Percentiles rank a stretch among this genome's conserved stretches.
phyloP scores from a whole-genome alignment of 2,888 invertebrate genomes.

The Sthenelais limicola region DNA sequence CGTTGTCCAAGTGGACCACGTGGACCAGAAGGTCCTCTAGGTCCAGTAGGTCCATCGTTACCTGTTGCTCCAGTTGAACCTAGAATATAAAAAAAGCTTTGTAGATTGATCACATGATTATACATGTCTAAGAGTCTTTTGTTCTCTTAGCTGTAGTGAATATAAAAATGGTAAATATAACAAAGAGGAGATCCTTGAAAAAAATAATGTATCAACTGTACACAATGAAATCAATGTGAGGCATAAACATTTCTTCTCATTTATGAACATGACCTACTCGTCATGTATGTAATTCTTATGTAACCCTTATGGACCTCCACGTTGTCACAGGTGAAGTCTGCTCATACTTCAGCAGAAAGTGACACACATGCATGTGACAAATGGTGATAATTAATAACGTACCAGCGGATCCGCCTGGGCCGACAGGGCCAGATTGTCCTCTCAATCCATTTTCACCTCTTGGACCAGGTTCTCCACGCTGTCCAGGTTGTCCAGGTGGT shows the following conservation, averaged over 20 bases:
- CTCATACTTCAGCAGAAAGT: no score
- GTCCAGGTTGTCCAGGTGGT: constrained; percentile 25
- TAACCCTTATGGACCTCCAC: no score
- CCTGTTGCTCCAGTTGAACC: constrained; percentile 31
- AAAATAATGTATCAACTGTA: no score
- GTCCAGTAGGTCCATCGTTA: constrained; percentile 27
- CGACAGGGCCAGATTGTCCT: constrained; percentile 17
- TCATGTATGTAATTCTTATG: no score
- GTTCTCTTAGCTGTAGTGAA: background rate
- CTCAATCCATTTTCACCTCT: constrained; percentile 37
- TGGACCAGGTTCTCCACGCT: constrained; percentile 29
- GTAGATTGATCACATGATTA: background rate
- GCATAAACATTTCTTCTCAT: no score
- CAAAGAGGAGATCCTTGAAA: background rate
- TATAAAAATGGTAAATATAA: background rate
- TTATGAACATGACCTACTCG: no score
- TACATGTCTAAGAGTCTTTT: background rate
- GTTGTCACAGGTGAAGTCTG: no score
- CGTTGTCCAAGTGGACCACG: constrained; percentile 18
- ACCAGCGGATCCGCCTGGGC: constrained; percentile 30
- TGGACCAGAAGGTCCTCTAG: constrained; percentile 15
- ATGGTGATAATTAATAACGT: background rate
- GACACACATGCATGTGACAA: no score
- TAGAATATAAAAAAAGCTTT: background rate
- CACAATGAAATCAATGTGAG: no score